Evolutionary conservation across 2,113 vertebrate species (phyloP).

Genomic region (Callospermophilus lateralis): DNA sequence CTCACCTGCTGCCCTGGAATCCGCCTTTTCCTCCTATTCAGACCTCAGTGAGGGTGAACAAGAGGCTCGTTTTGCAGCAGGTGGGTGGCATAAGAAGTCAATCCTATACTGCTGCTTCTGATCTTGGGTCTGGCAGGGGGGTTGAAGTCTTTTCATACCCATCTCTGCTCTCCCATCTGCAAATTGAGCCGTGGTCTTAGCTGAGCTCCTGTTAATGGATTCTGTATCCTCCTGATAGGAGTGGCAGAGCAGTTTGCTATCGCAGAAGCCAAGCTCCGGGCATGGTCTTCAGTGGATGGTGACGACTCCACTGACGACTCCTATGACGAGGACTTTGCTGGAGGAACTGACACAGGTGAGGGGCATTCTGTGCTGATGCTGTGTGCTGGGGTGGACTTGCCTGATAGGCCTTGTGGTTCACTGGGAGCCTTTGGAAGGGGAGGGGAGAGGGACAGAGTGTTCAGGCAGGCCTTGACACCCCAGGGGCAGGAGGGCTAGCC

Average conservation of each 20-base stretch:
- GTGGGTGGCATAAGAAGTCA: constrained; percentile 81
- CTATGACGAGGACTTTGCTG: constrained; percentile 95
- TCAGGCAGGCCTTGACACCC: not conserved
- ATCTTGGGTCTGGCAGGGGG: fast-evolving
- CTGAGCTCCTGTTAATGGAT: constrained; percentile 78
- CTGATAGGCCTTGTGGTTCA: not conserved
- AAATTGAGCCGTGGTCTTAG: not conserved
- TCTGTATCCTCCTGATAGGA: constrained; percentile 85
- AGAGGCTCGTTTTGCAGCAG: constrained; percentile 97
- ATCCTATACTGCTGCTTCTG: not conserved
- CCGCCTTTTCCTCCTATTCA: constrained; percentile 97
- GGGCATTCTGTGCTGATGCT: not conserved
- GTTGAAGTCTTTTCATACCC: not conserved
- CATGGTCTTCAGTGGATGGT: constrained; percentile 98
- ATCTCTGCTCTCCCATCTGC: not conserved
- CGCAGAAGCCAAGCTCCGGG: constrained; percentile 97
- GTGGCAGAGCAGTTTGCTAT: constrained; percentile 98
- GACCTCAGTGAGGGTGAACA: constrained; percentile 97
- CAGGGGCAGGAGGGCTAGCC: not conserved
- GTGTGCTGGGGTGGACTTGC: not conserved
- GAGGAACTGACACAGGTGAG: constrained; percentile 93
- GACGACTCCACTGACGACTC: constrained; percentile 98
- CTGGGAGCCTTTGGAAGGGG: not conserved
- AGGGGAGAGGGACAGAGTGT: not conserved
- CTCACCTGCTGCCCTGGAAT: constrained; percentile 91